These are phyloP conservation scores for Theropithecus gelada DNA, from an alignment of 2,113 vertebrate species.

Conservation along the genomic window DNA sequence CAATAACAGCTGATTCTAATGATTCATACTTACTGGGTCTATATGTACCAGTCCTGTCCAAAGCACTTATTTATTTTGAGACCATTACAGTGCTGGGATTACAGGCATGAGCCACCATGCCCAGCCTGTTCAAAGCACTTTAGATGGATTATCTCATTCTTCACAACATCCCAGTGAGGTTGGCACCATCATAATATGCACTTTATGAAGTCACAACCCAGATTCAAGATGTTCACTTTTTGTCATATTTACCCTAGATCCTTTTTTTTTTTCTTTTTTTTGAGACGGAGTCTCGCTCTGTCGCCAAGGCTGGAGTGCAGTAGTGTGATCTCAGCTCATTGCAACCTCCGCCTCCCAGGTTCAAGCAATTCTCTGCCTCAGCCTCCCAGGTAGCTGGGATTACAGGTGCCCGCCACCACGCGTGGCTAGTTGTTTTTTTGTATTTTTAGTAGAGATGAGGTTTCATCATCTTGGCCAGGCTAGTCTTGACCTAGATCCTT, in stretches of 20 bases:
- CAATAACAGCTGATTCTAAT: background rate
- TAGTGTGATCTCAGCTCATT: too few species aligned
- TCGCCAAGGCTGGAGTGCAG: too few species aligned
- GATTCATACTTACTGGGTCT: background rate
- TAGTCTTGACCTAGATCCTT: background rate
- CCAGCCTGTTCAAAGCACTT: background rate
- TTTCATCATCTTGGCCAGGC: too few species aligned
- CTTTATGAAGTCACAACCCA: background rate
- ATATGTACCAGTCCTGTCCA: background rate
- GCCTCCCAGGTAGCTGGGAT: too few species aligned
- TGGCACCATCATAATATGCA: background rate
- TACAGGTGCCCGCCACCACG: too few species aligned
- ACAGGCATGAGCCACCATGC: background rate
- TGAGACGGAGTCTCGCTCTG: too few species aligned
- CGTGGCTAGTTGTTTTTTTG: too few species aligned
- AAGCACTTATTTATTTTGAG: background rate
- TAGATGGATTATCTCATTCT: background rate
- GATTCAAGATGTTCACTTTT: constrained; percentile 1
- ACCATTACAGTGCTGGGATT: too few species aligned
- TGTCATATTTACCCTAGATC: background rate
- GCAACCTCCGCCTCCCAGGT: too few species aligned
- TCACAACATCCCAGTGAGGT: background rate
- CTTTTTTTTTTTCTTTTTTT: background rate
- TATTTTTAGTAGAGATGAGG: too few species aligned
- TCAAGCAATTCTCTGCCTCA: too few species aligned